A percentile compares a stretch with the other conserved stretches of the same genome.
These are phyloP conservation scores for Ramphastos sulfuratus DNA, from an alignment of 2,113 vertebrate species.

Conservation along the genomic window DNA sequence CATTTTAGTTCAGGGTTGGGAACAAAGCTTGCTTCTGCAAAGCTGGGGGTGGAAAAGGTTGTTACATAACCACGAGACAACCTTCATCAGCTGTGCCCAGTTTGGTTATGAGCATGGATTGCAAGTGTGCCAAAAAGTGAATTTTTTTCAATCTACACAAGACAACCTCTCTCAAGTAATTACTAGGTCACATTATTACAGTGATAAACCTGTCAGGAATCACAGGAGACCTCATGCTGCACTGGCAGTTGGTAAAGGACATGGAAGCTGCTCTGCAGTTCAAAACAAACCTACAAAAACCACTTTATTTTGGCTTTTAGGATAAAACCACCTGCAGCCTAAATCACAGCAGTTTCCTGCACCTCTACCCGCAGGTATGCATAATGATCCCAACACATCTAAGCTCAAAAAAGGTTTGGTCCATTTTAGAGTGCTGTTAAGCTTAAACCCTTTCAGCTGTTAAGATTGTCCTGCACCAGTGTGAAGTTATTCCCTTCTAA, in stretches of 20 bases:
- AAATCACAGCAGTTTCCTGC: background rate
- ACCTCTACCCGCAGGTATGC: background rate
- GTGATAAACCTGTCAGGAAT: background rate
- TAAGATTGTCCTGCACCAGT: background rate
- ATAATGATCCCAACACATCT: background rate
- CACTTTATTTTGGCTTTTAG: background rate
- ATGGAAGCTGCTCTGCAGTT: background rate
- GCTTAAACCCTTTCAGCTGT: background rate
- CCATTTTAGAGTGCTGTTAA: background rate
- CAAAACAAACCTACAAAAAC: background rate
- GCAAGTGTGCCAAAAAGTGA: background rate
- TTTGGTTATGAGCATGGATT: accelerated
- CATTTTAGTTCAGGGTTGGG: background rate
- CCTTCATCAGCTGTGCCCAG: background rate
- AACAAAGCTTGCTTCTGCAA: background rate
- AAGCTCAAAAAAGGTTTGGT: background rate
- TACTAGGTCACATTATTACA: background rate
- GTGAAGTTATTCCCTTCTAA: background rate
- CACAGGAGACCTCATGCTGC: background rate
- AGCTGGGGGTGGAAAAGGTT: too few species aligned
- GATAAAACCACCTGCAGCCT: background rate
- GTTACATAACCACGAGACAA: background rate
- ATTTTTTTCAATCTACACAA: background rate
- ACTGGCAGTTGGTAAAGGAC: background rate
- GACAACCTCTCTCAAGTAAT: background rate